Conservation (phyloP, 2,797 vertebrate species). For the Pachyuromys duprasi region DNA sequence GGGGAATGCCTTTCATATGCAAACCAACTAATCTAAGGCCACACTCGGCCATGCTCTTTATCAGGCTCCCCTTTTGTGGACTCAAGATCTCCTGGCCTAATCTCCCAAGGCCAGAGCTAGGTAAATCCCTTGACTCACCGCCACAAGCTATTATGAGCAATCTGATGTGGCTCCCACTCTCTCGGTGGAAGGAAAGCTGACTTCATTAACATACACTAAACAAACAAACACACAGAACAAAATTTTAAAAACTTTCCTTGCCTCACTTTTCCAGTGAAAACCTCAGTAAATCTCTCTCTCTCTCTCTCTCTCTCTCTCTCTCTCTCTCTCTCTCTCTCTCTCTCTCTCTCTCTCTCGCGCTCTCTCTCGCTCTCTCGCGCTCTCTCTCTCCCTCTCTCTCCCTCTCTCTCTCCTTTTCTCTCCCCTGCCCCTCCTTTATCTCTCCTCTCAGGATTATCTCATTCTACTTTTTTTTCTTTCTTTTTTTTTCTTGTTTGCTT, state of each 20-base stretch:
- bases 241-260: neutral
- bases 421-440: neutral
- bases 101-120: neutral
- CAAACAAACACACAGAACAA: neutral
- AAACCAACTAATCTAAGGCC: neutral
- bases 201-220: neutral
- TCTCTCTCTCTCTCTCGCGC: neutral
- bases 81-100: neutral
- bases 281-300: neutral
- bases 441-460: neutral
- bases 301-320: too few species aligned
- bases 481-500: too few species aligned
- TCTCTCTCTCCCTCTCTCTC: neutral
- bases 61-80: neutral
- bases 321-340: neutral
- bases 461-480: neutral
- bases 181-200: neutral
- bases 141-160: neutral
- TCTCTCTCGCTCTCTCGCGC: too few species aligned
- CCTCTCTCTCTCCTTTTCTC: too few species aligned
- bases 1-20: neutral
- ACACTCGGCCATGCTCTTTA: neutral
- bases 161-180: neutral
- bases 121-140: neutral
- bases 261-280: neutral